Conservation (phyloP, 2,888 invertebrate genomes). For the Chymomyza fuscimana region DNA sequence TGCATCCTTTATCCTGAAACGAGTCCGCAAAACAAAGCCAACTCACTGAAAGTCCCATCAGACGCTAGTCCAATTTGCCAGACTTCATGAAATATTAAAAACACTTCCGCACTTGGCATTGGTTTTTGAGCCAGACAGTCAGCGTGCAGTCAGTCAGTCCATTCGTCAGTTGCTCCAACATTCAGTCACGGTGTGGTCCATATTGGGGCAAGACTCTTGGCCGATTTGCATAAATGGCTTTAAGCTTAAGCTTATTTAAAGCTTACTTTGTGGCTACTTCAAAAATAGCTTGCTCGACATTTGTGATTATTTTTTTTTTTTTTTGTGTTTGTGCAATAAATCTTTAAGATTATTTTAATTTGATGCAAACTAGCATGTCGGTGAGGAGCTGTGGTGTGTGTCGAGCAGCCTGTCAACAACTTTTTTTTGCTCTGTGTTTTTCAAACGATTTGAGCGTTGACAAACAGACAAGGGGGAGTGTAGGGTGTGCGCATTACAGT, state of each 20-base stretch:
- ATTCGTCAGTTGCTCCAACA: too few relatives aligned
- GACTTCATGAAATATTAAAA: neutral
- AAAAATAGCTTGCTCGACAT: slow-evolving; percentile 29
- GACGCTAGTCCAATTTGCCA: neutral
- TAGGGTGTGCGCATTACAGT: neutral
- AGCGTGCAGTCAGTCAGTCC: neutral
- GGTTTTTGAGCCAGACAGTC: neutral
- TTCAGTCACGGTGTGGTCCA: neutral
- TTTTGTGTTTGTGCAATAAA: slow-evolving; percentile 51
- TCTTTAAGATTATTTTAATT: slow-evolving; percentile 72
- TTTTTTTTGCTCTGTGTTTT: slow-evolving; percentile 34
- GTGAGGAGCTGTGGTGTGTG: slow-evolving; percentile 33
- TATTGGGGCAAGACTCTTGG: neutral
- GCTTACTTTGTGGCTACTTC: slow-evolving; percentile 1
- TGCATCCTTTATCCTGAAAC: neutral
- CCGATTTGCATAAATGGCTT: slow-evolving; percentile 8
- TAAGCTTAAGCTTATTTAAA: slow-evolving; percentile 31
- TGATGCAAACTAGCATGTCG: slow-evolving; percentile 63
- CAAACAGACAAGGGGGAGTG: slow-evolving; percentile 1
- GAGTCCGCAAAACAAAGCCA: neutral
- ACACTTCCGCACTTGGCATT: neutral
- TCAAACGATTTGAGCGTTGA: slow-evolving; percentile 43
- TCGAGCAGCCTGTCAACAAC: slow-evolving; percentile 61
- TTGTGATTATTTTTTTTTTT: neutral
- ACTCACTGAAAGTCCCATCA: neutral